These are phyloP conservation scores for Aspidiotus destructor DNA, from an alignment of 2,888 invertebrate species.

Conservation along the genomic window DNA sequence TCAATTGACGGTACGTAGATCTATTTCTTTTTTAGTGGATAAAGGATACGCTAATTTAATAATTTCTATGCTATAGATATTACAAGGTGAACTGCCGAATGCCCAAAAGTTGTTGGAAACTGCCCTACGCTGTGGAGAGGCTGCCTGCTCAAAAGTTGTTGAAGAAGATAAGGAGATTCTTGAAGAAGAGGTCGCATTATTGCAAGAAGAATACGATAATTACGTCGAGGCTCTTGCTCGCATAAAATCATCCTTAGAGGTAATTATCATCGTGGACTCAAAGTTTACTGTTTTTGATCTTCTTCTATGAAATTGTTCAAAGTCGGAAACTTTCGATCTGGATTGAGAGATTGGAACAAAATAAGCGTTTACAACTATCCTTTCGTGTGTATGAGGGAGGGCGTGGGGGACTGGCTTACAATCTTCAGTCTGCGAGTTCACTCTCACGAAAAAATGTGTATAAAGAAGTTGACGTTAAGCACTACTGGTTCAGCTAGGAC, in stretches of 20 bases:
- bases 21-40: neutral
- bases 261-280: conserved; percentile 17
- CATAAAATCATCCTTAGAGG: conserved; percentile 70
- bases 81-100: conserved; percentile 71
- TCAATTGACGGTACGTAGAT: conserved; percentile 53
- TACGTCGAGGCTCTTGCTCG: conserved; percentile 64
- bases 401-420: too few species aligned
- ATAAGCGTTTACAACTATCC: too few species aligned
- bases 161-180: conserved; percentile 81
- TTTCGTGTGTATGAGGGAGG: too few species aligned
- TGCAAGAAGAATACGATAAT: conserved; percentile 84
- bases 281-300: neutral
- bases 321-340: too few species aligned
- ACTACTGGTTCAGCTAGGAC: too few species aligned
- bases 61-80: conserved; percentile 44
- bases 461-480: too few species aligned
- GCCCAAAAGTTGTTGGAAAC: conserved; percentile 74
- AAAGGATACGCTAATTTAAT: neutral
- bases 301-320: neutral
- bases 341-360: too few species aligned
- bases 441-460: too few species aligned
- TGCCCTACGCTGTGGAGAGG: conserved; percentile 73
- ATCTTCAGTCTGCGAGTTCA: too few species aligned
- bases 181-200: conserved; percentile 79
- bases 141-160: conserved; percentile 73